These are phyloP conservation scores for Sminthurides aquaticus DNA, from an alignment of 2,888 invertebrate species.

Conservation along the genomic window DNA sequence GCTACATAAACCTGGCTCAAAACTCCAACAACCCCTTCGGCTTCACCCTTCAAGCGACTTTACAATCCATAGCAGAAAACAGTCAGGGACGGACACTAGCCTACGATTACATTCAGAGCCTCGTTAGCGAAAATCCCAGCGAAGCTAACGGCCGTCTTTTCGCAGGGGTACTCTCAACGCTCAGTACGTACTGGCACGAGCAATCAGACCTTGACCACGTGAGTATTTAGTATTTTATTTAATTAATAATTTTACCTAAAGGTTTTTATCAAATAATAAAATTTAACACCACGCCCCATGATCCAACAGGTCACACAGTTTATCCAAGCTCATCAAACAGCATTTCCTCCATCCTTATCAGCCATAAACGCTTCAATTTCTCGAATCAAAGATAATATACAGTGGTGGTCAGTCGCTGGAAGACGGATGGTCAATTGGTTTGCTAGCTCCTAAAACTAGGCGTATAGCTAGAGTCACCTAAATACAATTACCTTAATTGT, in stretches of 20 bases:
- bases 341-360: not conserved
- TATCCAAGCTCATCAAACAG: not conserved
- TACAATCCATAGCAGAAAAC: constrained; percentile 8
- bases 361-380: not conserved
- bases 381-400: constrained; percentile 9
- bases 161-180: constrained; percentile 2
- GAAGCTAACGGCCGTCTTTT: constrained; percentile 2
- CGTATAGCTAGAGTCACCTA: too few species aligned
- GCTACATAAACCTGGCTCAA: not conserved
- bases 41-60: not conserved
- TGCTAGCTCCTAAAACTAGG: too few species aligned
- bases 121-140: not conserved
- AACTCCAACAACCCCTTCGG: not conserved
- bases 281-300: not conserved
- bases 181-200: constrained; percentile 13
- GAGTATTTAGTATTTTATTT: not conserved
- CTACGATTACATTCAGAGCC: not conserved
- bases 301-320: not conserved
- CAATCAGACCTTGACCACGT: constrained; percentile 3
- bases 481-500: too few species aligned
- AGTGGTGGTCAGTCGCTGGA: not conserved
- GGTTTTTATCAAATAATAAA: not conserved
- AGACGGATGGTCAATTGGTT: not conserved
- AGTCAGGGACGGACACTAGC: not conserved
- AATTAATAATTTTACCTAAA: not conserved